These are phyloP conservation scores for Heliconius aoede DNA, from an alignment of 2,888 invertebrate species.

Conservation along the genomic window DNA sequence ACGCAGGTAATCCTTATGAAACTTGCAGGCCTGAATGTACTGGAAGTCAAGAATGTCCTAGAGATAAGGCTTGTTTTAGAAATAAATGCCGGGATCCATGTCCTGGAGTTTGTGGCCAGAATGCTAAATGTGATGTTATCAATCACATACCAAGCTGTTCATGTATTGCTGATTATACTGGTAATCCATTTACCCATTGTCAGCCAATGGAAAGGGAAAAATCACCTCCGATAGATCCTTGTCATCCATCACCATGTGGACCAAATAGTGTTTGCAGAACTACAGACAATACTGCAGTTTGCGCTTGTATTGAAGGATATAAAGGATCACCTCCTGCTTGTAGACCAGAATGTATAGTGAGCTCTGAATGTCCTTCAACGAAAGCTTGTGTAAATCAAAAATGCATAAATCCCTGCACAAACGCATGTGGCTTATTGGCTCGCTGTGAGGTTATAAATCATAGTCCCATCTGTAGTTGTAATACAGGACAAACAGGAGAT, in stretches of 20 bases:
- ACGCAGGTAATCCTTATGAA: constrained; percentile 88
- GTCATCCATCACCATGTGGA: constrained; percentile 90
- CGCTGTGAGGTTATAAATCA: constrained; percentile 92
- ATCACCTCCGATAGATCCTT: constrained; percentile 85
- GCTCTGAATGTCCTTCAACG: constrained; percentile 91
- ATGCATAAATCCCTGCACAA: constrained; percentile 92
- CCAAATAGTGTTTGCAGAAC: constrained; percentile 90
- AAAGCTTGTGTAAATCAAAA: constrained; percentile 92
- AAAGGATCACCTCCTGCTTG: constrained; percentile 92
- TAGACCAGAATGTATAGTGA: constrained; percentile 92
- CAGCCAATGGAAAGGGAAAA: constrained; percentile 63
- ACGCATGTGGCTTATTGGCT: constrained; percentile 90
- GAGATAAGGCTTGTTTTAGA: constrained; percentile 88
- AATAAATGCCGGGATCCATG: constrained; percentile 90
- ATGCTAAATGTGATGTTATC: constrained; percentile 88
- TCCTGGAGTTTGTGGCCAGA: constrained; percentile 88
- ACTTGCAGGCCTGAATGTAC: constrained; percentile 89
- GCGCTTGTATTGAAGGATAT: constrained; percentile 90
- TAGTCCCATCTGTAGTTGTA: constrained; percentile 93
- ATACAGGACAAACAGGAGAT: constrained; percentile 89
- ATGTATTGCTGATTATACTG: constrained; percentile 87
- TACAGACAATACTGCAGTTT: constrained; percentile 90
- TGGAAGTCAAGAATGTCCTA: constrained; percentile 87
- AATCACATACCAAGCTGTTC: constrained; percentile 90
- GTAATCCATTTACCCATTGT: constrained; percentile 87